Evolutionary conservation across 1,140 invertebrate species (phyloP).

Genomic region (Anastatus disparis): DNA sequence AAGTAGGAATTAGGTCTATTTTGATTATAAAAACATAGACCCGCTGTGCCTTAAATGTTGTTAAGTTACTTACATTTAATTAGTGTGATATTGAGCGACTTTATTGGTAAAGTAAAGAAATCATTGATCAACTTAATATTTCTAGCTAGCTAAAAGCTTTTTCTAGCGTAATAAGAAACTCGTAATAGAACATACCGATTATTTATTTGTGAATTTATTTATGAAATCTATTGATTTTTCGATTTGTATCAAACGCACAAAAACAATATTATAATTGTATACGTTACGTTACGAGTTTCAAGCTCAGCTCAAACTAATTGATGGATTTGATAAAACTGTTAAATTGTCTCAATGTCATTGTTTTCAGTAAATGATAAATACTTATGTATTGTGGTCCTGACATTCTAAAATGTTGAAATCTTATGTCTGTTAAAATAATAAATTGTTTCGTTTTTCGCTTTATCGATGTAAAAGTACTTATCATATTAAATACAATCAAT

Average conservation of each 20-base stretch:
- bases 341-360: neutral
- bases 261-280: neutral
- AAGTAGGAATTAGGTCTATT: constrained; percentile 29
- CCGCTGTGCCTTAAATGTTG: constrained; percentile 40
- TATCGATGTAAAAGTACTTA: constrained; percentile 16
- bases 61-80: constrained; percentile 40
- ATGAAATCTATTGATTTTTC: neutral
- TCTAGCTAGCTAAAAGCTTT: neutral
- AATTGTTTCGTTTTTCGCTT: neutral
- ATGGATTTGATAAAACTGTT: neutral
- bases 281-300: constrained; percentile 9
- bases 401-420: constrained; percentile 9
- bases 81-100: constrained; percentile 23
- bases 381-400: neutral
- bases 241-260: constrained; percentile 12
- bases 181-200: neutral
- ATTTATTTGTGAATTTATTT: neutral
- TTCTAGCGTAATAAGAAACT: constrained; percentile 16
- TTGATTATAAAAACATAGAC: constrained; percentile 19
- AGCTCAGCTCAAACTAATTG: neutral
- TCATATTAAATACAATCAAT: constrained; percentile 10
- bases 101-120: neutral
- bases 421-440: constrained; percentile 6
- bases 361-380: constrained; percentile 6
- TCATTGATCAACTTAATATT: neutral